Evolutionary conservation across 2,113 vertebrate species (phyloP).

Genomic region (Eudyptes chrysolophus): DNA sequence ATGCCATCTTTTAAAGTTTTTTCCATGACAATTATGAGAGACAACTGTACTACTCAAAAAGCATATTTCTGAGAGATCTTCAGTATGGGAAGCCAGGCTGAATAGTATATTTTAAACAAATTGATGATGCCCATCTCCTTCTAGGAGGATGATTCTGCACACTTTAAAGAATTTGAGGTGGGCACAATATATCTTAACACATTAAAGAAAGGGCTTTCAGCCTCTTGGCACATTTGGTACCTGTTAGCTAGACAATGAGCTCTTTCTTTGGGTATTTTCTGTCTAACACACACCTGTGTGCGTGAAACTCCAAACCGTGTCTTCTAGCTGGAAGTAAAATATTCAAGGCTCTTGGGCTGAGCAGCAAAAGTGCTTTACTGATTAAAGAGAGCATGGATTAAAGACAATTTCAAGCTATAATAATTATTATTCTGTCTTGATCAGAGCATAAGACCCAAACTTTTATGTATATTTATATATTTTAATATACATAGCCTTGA

Average conservation of each 20-base stretch:
- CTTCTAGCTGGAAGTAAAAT: not conserved
- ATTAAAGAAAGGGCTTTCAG: not conserved
- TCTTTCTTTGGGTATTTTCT: not conserved
- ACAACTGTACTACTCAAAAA: not conserved
- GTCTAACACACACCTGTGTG: not conserved
- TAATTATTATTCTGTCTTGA: not conserved
- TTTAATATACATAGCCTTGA: not conserved
- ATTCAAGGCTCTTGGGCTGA: not conserved
- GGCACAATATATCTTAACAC: not conserved
- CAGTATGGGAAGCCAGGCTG: not conserved
- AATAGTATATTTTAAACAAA: not conserved
- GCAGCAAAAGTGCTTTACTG: not conserved
- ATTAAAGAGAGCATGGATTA: not conserved
- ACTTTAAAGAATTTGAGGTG: not conserved
- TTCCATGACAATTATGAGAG: not conserved
- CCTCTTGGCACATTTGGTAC: not conserved
- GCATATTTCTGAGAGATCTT: not conserved
- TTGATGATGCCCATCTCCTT: not conserved
- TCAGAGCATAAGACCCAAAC: not conserved
- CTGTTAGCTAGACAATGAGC: not conserved
- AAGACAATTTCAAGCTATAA: not conserved
- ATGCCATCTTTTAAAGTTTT: not conserved
- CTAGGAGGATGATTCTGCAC: not conserved
- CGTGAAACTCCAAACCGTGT: fast-evolving
- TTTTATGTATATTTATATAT: not conserved